A percentile compares a stretch with the other conserved stretches of the same genome.
Conservation (phyloP, 2,113 vertebrate genomes). For the Dromaius novaehollandiae region DNA sequence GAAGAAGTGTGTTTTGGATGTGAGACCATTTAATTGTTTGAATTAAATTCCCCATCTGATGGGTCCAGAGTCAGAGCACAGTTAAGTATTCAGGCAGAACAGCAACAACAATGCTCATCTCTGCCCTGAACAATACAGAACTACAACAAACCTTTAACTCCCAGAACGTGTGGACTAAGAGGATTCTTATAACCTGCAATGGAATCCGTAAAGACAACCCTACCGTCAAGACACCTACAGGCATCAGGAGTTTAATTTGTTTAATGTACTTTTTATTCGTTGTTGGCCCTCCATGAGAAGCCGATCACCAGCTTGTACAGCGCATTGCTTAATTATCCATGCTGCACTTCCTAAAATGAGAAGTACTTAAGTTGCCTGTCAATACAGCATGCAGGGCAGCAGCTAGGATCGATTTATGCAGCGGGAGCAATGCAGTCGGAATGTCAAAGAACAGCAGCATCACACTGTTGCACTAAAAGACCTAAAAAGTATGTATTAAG, state of each 20-base stretch:
- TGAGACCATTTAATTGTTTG: rapidly evolving
- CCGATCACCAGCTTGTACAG: slow-evolving; percentile 68
- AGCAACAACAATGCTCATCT: background rate
- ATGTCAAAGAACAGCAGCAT: slow-evolving; percentile 13
- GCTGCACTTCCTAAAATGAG: slow-evolving; percentile 72
- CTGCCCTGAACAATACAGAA: background rate
- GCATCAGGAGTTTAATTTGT: slow-evolving; percentile 73
- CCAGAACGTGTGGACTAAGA: slow-evolving; percentile 48
- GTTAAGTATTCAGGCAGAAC: background rate
- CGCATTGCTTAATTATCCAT: slow-evolving; percentile 76
- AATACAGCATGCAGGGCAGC: slow-evolving; percentile 47
- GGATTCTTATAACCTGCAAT: slow-evolving; percentile 25
- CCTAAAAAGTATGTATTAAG: background rate
- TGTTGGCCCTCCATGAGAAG: slow-evolving; percentile 68
- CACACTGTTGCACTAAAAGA: background rate
- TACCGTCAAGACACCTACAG: slow-evolving; percentile 58
- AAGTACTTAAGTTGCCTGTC: slow-evolving; percentile 70
- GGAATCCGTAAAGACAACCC: slow-evolving; percentile 66
- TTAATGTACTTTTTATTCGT: slow-evolving; percentile 80
- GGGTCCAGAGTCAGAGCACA: background rate
- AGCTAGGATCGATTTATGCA: slow-evolving; percentile 34
- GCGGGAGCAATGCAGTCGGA: background rate
- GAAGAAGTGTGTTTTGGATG: too few relatives aligned
- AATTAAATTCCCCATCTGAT: rapidly evolving
- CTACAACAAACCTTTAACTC: slow-evolving; percentile 36